A percentile compares a stretch with the other conserved stretches of the same genome.
Conservation (phyloP, 1,140 invertebrate species). For the Chelonus insularis region DNA sequence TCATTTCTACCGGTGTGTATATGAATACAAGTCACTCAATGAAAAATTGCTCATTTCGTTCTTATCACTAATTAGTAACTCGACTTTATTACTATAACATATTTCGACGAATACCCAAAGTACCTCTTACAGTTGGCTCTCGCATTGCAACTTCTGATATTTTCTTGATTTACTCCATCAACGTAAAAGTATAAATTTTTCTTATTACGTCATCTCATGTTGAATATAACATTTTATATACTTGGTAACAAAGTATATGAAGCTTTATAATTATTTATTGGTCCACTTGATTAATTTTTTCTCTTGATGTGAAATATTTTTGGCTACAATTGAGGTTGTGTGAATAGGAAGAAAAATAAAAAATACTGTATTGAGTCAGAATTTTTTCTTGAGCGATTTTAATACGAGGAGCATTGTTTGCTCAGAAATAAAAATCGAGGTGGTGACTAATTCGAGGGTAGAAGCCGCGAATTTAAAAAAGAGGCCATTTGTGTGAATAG, state of each 20-base stretch:
- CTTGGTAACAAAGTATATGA: too few relatives aligned
- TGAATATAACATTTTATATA: too few relatives aligned
- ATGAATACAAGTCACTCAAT: conserved; percentile 63
- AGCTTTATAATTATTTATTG: too few relatives aligned
- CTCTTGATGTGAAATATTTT: too few relatives aligned
- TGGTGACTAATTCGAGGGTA: conserved; percentile 3
- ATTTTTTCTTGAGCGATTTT: not conserved
- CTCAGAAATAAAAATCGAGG: not conserved
- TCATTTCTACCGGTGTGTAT: conserved; percentile 39
- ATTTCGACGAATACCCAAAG: not conserved
- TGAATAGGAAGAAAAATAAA: too few relatives aligned
- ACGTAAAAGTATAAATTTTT: too few relatives aligned
- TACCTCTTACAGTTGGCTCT: not conserved
- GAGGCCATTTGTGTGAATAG: conserved; percentile 12
- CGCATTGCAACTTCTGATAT: too few relatives aligned
- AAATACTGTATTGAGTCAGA: too few relatives aligned
- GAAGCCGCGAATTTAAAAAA: not conserved
- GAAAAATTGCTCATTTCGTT: conserved; percentile 70
- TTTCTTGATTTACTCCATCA: too few relatives aligned
- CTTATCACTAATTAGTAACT: conserved; percentile 67
- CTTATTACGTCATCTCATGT: too few relatives aligned
- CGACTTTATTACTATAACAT: conserved; percentile 21
- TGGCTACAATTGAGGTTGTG: not conserved
- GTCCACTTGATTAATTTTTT: too few relatives aligned
- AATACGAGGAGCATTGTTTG: not conserved